These are phyloP conservation scores for Drosophila cognata DNA, from an alignment of 2,888 invertebrate genomes.

Conservation along the genomic window DNA sequence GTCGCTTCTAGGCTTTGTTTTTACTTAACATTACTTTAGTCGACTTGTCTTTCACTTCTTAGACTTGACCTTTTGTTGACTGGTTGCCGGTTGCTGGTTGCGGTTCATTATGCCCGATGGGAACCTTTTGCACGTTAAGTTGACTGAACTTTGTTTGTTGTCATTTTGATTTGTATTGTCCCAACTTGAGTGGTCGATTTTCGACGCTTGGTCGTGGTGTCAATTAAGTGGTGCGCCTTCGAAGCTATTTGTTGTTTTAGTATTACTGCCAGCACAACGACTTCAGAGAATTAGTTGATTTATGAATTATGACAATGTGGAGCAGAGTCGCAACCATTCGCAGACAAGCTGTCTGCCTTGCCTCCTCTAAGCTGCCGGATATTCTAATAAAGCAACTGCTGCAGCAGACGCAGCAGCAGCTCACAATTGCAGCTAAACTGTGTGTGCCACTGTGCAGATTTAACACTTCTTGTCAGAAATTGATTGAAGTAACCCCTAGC, in stretches of 20 bases:
- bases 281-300: constrained; percentile 80
- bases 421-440: constrained; percentile 57
- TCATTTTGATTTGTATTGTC: constrained; percentile 24
- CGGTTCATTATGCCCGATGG: constrained; percentile 71
- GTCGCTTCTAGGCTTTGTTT: constrained; percentile 51
- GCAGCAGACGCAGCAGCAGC: constrained; percentile 26
- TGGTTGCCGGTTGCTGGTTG: constrained; percentile 43
- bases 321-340: constrained; percentile 37
- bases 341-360: constrained; percentile 63
- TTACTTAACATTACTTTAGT: constrained; percentile 34
- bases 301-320: constrained; percentile 81
- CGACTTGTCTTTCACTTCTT: constrained; percentile 55
- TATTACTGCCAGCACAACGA: constrained; percentile 54
- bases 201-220: constrained; percentile 24
- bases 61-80: constrained; percentile 69
- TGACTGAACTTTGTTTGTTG: constrained; percentile 32
- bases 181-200: constrained; percentile 15
- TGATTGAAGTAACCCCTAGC: constrained; percentile 81
- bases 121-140: constrained; percentile 46
- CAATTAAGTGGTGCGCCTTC: constrained; percentile 54
- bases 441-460: constrained; percentile 75
- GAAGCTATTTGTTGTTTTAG: constrained; percentile 65
- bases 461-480: constrained; percentile 84
- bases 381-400: constrained; percentile 77
- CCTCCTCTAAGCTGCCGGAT: constrained; percentile 78